A percentile compares a stretch with the other conserved stretches of the same genome.
phyloP scores from a whole-genome alignment of 2,113 vertebrate species.

The Morone saxatilis region DNA sequence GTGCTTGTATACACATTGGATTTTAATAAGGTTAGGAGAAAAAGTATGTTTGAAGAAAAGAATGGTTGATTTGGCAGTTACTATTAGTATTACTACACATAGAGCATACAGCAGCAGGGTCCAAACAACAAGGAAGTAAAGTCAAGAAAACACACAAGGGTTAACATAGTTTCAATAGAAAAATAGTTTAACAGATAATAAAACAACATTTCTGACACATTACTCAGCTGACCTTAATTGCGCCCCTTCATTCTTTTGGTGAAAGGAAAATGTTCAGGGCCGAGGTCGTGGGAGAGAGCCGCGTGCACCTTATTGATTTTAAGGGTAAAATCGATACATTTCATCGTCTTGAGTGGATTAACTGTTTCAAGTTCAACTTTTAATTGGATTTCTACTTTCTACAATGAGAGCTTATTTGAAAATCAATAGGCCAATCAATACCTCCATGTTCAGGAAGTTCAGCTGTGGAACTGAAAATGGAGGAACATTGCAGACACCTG shows the following conservation, averaged over 20 bases:
- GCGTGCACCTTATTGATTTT: constrained; percentile 78
- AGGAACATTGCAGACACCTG: constrained; percentile 56
- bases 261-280: constrained; percentile 43
- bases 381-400: constrained; percentile 86
- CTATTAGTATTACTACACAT: not conserved
- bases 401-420: constrained; percentile 74
- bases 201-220: not conserved
- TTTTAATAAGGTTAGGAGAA: not conserved
- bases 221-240: not conserved
- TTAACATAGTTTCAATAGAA: not conserved
- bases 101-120: not conserved
- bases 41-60: not conserved
- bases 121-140: not conserved
- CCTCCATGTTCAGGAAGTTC: constrained; percentile 60
- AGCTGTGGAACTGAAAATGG: constrained; percentile 38
- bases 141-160: not conserved
- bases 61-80: not conserved
- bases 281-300: constrained; percentile 8
- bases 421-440: constrained; percentile 86
- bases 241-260: not conserved
- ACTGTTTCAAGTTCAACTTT: constrained; percentile 75
- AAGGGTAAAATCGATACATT: constrained; percentile 76
- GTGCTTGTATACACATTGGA: not conserved
- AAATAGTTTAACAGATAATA: not conserved
- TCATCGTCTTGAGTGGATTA: constrained; percentile 84